Evolutionary conservation across 2,797 vertebrate genomes (phyloP).

Genomic region (Okamejei kenojei): DNA sequence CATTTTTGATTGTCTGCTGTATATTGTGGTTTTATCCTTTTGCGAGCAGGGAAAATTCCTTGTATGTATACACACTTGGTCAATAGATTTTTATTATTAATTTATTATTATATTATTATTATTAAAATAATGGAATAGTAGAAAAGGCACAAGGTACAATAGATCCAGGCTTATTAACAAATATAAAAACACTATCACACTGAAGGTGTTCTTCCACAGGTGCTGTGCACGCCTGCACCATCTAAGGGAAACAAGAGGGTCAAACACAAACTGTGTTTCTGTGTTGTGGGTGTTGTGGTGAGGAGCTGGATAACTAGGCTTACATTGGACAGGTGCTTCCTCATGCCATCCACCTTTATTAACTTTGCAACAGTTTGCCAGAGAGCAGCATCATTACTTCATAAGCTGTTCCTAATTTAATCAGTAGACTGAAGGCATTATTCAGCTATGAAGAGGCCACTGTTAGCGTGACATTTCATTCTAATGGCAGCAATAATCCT

Average conservation of each 20-base stretch:
- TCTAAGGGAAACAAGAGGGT: not conserved
- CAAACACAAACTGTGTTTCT: not conserved
- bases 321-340: not conserved
- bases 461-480: slow-evolving; percentile 1
- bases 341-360: not conserved
- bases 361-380: not conserved
- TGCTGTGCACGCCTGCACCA: not conserved
- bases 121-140: not conserved
- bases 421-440: not conserved
- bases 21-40: no score
- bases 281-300: not conserved
- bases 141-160: slow-evolving; percentile 10
- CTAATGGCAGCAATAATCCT: not conserved
- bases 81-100: no score
- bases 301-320: not conserved
- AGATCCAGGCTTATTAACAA: slow-evolving; percentile 1
- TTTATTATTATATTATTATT: no score
- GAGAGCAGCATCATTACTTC: not conserved
- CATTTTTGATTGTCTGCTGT: no score
- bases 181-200: not conserved
- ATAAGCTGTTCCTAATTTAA: not conserved
- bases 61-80: no score
- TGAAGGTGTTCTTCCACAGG: not conserved
- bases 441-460: not conserved
- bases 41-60: no score